Evolutionary conservation across 2,888 invertebrate species (phyloP), one percentile per base, ranked within the genome.

Genomic region (Drosophila subsilvestris): DNA sequence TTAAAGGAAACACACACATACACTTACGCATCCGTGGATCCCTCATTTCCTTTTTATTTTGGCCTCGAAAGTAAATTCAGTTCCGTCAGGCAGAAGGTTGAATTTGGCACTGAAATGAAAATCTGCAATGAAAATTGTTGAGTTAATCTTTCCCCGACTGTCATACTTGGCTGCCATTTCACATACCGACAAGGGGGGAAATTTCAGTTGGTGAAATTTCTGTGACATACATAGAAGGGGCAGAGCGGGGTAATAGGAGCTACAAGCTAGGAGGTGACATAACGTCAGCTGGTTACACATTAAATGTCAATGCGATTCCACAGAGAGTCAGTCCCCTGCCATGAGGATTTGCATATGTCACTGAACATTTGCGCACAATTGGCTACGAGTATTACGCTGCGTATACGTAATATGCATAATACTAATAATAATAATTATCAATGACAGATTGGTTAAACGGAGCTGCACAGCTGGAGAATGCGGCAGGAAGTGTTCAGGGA

Each of bases 401-500:
- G 76, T 76, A 74, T 74, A 60, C 78, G 63, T 56, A 71, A 76
- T 62, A 47, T 17, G 20, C 49, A 43, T n/a, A 44, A 62, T 45
- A 22, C 10, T 27, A 3, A 49, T 68, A 25, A 57, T 49, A 44
- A 49, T 49, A 22, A 60, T 69, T 20, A 51, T 54, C 51, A 70
- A 20, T 71, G 69, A 29, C 54, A 61, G 45, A 51, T 58, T 50
- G 49, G n/a, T 59, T 67, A 50, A 54, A 44, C 47, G 22, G 43
- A 43, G 50, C 49, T 12, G 10, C 2, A 43, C 14, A 56, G 43
- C 8, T 37, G 44, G n/a, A 45, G 53, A 45, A 45, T 32, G 54
- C 49, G 43, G 12, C 14, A 22, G 42, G 32, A 65, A 55, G 18
- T 48, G 25, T 42, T 14, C 5, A 8, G 27, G 14, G 10, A 14